Percentiles rank a stretch among this genome's conserved stretches.
Evolutionary conservation across 1,140 invertebrate genomes (phyloP).

Genomic region (Nasonia longicornis): DNA sequence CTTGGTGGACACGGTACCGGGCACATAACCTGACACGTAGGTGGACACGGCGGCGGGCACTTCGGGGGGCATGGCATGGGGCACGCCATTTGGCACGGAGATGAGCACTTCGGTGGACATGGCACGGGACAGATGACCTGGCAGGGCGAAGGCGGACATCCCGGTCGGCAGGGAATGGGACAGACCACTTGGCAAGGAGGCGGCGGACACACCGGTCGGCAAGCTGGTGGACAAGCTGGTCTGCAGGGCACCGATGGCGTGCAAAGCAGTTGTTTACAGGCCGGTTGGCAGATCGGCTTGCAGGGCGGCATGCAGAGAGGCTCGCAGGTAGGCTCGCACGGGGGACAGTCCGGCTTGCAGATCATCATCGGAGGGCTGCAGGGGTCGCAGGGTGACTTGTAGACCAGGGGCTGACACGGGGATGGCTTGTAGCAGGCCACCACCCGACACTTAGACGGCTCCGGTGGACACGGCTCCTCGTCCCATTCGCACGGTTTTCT

Average conservation of each 20-base stretch:
- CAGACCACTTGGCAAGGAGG: neutral
- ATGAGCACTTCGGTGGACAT: constrained; percentile 2
- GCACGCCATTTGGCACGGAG: neutral
- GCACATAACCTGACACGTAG: constrained; percentile 6
- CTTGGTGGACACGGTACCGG: neutral
- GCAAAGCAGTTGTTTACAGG: constrained; percentile 1
- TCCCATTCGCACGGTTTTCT: constrained; percentile 68
- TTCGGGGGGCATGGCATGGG: neutral
- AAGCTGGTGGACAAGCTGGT: constrained; percentile 18
- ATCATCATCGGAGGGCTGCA: neutral
- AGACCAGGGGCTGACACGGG: neutral
- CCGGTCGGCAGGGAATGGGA: neutral
- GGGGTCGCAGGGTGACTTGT: neutral
- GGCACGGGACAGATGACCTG: neutral
- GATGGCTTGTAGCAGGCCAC: constrained; percentile 24
- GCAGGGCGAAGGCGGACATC: neutral
- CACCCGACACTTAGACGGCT: constrained; percentile 13
- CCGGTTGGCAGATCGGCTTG: constrained; percentile 3
- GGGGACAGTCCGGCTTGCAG: neutral
- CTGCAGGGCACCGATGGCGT: constrained; percentile 10
- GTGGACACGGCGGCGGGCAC: neutral
- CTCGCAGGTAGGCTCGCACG: neutral
- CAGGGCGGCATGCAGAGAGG: constrained; percentile 39
- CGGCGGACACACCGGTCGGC: neutral
- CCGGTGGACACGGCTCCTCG: constrained; percentile 52